phyloP scores from a whole-genome alignment of 1,140 invertebrate genomes.

The Paraescarpia echinospica region DNA sequence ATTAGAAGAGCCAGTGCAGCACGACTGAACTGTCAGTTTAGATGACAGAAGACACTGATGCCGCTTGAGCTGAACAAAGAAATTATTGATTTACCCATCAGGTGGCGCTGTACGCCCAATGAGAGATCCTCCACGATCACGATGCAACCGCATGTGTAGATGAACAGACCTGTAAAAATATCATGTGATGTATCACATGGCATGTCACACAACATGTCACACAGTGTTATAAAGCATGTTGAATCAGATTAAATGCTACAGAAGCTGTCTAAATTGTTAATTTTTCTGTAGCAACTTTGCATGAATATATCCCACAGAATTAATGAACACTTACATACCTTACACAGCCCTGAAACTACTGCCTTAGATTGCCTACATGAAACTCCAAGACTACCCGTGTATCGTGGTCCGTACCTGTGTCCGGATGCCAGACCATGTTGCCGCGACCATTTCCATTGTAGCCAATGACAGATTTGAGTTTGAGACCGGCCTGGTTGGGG shows the following conservation, averaged over 20 bases:
- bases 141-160: slow-evolving; percentile 52
- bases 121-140: slow-evolving; percentile 55
- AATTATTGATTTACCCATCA: slow-evolving; percentile 37
- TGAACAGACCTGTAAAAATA: slow-evolving; percentile 49
- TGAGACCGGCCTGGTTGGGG: slow-evolving; percentile 54
- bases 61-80: not conserved
- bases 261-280: not conserved
- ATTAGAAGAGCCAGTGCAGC: too few relatives aligned
- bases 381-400: not conserved
- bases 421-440: slow-evolving; percentile 55
- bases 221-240: slow-evolving; percentile 9
- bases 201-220: not conserved
- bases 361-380: not conserved
- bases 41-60: not conserved
- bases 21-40: too few relatives aligned
- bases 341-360: not conserved
- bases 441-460: slow-evolving; percentile 56
- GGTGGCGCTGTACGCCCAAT: slow-evolving; percentile 48
- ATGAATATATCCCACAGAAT: not conserved
- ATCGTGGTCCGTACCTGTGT: slow-evolving; percentile 40
- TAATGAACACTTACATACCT: not conserved
- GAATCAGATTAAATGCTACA: slow-evolving; percentile 14
- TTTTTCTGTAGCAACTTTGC: not conserved
- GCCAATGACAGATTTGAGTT: slow-evolving; percentile 52
- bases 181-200: not conserved